Evolutionary conservation across 2,888 invertebrate genomes (phyloP), one percentile per base, ranked within the genome.

Genomic region (Monopis laevigella): DNA sequence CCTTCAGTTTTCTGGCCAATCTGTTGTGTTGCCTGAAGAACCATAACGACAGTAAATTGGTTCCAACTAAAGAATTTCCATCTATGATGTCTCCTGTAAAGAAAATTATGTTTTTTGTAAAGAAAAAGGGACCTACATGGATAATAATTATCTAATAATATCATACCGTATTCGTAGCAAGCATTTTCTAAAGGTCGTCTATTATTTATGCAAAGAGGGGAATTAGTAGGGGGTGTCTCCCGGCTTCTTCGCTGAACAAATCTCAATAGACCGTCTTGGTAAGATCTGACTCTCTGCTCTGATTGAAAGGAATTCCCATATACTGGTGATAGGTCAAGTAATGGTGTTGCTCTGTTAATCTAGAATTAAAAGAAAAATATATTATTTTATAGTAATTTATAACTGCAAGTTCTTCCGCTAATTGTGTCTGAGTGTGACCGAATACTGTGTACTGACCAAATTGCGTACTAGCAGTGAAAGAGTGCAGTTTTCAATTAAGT

Each of bases 11-110:
- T 0, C 44, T 45, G 0, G 65, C 65, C 6, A 66, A 51, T 0
- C 43, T 40, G 26, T 64, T 65, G 44, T 66, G 65, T 6, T 58
- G 43, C 10, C 64, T 54, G 57, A 58, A 63, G 10, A 54, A 51
- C 56, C 59, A 59, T 5, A 64, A 51, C 1, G 50, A 40, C 2
- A 58, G 45, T 2, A 64, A 34, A 21, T 61, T 46, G 19, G 42
- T 14, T n/a, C 48, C 48, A 5, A 43, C 2, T 2, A 46, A 10
- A 1, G 29, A 18, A 13, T 48, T 48, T 43, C 45, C 10, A 49
- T 55, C 2, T 5, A 39, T 2, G 2, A n/a, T 2, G 52, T 45
- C 41, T 8, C 50, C 56, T 56, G 14, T 3, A 36, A 24, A 10
- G 24, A 24, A 24, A 24, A 24, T 7, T n/a, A n/a, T 21, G 5